Evolutionary conservation across 2,113 vertebrate species (phyloP).

Genomic region (Microcebus jonahi): DNA sequence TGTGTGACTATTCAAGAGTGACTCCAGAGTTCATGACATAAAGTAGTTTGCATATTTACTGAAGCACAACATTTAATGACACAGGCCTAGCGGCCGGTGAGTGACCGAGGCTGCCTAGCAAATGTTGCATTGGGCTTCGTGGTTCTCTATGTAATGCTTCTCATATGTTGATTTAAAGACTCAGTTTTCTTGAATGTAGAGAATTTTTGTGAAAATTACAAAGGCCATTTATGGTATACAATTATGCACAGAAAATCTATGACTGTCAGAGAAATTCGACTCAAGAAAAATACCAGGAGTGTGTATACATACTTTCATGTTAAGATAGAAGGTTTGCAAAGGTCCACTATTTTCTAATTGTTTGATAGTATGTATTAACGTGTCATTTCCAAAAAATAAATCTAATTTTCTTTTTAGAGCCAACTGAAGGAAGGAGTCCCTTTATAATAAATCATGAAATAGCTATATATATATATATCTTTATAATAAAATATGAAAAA

Average conservation of each 20-base stretch:
- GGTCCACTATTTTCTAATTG: background rate
- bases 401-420: background rate
- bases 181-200: background rate
- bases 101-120: background rate
- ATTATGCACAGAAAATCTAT: background rate
- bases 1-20: slow-evolving; percentile 37
- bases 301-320: background rate
- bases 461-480: background rate
- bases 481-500: slow-evolving; percentile 33
- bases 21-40: slow-evolving; percentile 23
- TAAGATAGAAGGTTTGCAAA: background rate
- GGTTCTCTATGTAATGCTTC: background rate
- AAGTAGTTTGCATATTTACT: slow-evolving; percentile 1
- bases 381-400: slow-evolving; percentile 35
- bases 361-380: background rate
- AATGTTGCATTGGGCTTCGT: background rate
- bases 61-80: background rate
- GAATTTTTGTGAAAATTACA: background rate
- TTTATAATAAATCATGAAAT: background rate
- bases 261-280: background rate
- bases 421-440: background rate
- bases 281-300: background rate
- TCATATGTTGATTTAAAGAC: background rate
- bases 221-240: background rate
- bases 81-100: background rate